Evolutionary conservation across 2,797 vertebrate genomes (phyloP).

Genomic region (Oreonectes daqikongensis): DNA sequence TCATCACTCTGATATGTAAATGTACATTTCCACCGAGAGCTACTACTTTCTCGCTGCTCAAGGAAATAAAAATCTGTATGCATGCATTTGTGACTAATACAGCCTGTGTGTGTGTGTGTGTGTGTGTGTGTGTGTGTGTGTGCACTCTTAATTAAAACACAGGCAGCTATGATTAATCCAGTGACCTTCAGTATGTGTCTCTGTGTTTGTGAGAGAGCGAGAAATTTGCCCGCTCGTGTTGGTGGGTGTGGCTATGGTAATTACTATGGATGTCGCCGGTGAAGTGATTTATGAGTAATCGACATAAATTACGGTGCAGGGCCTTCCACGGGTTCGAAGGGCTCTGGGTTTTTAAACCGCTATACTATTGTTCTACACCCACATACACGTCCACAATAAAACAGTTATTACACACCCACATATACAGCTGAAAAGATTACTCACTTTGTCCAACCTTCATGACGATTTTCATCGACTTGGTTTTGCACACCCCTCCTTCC

Average conservation of each 20-base stretch:
- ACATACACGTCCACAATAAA: background rate
- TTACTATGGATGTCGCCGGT: conserved; percentile 36
- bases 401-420: conserved; percentile 25
- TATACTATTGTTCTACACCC: conserved; percentile 21
- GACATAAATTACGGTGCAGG: conserved; percentile 49
- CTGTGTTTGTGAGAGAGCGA: conserved; percentile 14
- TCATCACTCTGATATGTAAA: conserved; percentile 23
- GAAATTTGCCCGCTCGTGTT: conserved; percentile 10
- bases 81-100: conserved; percentile 20
- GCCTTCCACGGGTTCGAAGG: background rate
- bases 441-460: conserved; percentile 99
- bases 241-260: conserved; percentile 39
- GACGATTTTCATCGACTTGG: conserved; percentile 98
- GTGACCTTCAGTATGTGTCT: conserved; percentile 57
- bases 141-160: conserved; percentile 45
- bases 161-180: conserved; percentile 52
- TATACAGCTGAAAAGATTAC: conserved; percentile 59
- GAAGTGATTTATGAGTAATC: conserved; percentile 59
- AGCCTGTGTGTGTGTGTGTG: background rate
- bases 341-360: background rate
- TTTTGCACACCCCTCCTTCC: conserved; percentile 97
- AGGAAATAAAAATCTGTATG: conserved; percentile 32
- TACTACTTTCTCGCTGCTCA: conserved; percentile 43
- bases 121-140: background rate
- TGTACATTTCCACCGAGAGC: conserved; percentile 34